Base-by-base conservation (phyloP, 2,797 vertebrate genomes). In the Danio kyathit region DNA sequence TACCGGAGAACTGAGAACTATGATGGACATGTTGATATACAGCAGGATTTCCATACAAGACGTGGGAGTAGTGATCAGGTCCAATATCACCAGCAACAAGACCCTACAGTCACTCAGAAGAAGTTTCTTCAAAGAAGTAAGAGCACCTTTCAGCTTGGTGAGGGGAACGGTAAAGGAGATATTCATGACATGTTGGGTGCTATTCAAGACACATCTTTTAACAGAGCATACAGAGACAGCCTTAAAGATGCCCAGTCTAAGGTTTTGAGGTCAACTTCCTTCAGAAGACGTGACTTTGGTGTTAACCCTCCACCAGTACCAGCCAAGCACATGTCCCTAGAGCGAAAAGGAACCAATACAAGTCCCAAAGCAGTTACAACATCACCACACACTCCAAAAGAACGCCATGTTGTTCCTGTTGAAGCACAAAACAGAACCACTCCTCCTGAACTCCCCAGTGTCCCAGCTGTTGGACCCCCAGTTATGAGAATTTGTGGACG, bases 211-310 rank as follows among this genome's bases (percentile, higher is more conserved):
- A 81, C 82, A 0, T 92, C 92, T 0, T 93, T 92, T 79, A 96
- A 92, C 88, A 95, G 91, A 19, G 88, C 94, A 72, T 96, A 97
- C 88, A 89, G 96, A 82, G 96, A 98, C 83, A 96, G 95, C 80
- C 91, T 97, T 84, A 98, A 97, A 87, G 95, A 96, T 0, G 95
- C 94, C 16, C 97, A 97, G 91, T 93, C 94, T 51, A 95, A 94
- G 51, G 96, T 97, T 13, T 90, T 99, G 49, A 91, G 93, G 2
- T 97, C 97, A 85, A 96, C 96, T 8, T 99, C 97, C 17, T 97
- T 97, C 86, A 92, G 92, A n/a, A 93, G 94, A 73, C 92, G 90
- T 57, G 95, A 96, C 82, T 90, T 96, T 11, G 91, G 86, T 56
- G 89, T 88, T 56, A 94, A 90, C 51, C 86, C 94, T 2, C 74